Conservation (phyloP, 2,797 vertebrate genomes). For the Xenentodon cancila region DNA sequence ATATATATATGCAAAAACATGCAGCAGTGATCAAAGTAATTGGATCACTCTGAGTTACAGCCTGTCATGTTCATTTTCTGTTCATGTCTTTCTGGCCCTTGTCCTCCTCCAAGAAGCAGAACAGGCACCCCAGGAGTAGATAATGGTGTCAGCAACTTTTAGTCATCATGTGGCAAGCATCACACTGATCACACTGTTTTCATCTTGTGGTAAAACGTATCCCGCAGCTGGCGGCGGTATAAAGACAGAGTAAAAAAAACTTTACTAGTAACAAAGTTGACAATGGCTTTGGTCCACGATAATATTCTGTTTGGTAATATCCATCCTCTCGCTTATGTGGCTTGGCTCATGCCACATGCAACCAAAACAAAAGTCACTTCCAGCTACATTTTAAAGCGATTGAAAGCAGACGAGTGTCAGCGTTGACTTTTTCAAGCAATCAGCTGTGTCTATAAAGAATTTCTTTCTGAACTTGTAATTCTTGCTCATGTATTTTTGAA, state of each 20-base stretch:
- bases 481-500: not conserved
- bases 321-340: not conserved
- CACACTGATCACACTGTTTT: conserved; percentile 22
- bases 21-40: too few species aligned
- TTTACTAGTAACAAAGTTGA: not conserved
- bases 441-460: not conserved
- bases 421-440: not conserved
- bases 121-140: conserved; percentile 17
- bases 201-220: conserved; percentile 1
- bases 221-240: not conserved
- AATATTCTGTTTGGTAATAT: not conserved
- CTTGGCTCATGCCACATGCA: not conserved
- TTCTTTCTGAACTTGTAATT: not conserved
- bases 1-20: too few species aligned
- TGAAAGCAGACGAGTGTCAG: not conserved
- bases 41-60: too few species aligned
- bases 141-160: conserved; percentile 13
- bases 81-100: not conserved
- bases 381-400: not conserved
- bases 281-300: not conserved
- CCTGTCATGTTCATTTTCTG: too few species aligned
- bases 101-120: conserved; percentile 8
- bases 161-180: conserved; percentile 10
- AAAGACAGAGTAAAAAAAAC: conserved; percentile 3
- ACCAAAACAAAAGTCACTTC: not conserved